These are phyloP conservation scores for Drosophila quasianomalipes DNA, from an alignment of 2,888 invertebrate genomes.

Conservation along the genomic window DNA sequence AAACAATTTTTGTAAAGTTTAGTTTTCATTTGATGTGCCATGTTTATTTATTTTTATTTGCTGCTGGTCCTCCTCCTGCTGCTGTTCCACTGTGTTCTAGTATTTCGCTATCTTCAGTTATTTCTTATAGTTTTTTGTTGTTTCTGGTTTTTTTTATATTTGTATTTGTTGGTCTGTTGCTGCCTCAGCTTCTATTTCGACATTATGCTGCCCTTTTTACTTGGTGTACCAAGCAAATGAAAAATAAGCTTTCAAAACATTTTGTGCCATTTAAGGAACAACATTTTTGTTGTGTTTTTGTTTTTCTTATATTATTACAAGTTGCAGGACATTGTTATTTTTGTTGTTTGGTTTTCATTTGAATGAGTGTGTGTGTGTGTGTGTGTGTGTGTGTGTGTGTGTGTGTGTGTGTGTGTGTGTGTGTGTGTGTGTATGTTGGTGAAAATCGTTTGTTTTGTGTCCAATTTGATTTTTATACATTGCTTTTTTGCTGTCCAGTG, in stretches of 20 bases:
- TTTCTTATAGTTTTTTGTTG: constrained; percentile 50
- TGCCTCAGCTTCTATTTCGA: constrained; percentile 13
- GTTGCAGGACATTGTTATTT: constrained; percentile 69
- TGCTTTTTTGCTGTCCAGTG: constrained; percentile 39
- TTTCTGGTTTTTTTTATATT: constrained; percentile 14
- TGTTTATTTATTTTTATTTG: constrained; percentile 82
- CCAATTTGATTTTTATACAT: constrained; percentile 76
- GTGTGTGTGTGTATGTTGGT: constrained; percentile 45
- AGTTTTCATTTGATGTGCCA: constrained; percentile 80
- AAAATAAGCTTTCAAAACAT: constrained; percentile 81
- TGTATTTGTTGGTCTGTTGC: neutral
- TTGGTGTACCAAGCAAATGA: constrained; percentile 69
- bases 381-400: constrained; percentile 30
- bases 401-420: constrained; percentile 11
- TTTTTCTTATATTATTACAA: constrained; percentile 80
- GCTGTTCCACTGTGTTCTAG: constrained; percentile 32
- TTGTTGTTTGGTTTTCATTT: constrained; percentile 25
- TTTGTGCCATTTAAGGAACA: constrained; percentile 81
- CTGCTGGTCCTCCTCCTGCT: constrained; percentile 40
- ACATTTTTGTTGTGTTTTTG: constrained; percentile 73
- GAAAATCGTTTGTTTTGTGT: constrained; percentile 68
- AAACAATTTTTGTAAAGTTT: constrained; percentile 76
- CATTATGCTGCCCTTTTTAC: constrained; percentile 59
- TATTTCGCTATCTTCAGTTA: constrained; percentile 63
- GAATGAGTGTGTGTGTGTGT: neutral